phyloP scores from a whole-genome alignment of 2,888 invertebrate species.

The Gnatocerus cornutus region DNA sequence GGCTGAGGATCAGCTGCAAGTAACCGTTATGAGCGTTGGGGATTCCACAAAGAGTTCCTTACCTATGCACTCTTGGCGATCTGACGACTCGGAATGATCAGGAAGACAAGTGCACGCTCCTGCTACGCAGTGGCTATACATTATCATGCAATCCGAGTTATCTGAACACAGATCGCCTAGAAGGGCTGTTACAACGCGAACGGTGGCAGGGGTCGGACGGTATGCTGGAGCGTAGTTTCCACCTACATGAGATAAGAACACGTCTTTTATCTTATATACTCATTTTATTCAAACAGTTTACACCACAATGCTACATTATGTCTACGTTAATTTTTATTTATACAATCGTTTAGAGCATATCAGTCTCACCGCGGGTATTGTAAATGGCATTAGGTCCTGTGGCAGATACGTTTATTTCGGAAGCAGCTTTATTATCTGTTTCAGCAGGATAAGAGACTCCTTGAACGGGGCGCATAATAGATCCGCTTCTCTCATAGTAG shows the following conservation, averaged over 20 bases:
- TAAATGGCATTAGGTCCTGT: conserved; percentile 64
- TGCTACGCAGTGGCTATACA: conserved; percentile 82
- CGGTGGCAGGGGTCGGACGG: conserved; percentile 78
- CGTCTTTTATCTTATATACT: conserved; percentile 40
- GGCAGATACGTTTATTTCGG: conserved; percentile 63
- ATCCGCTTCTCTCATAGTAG: conserved; percentile 75
- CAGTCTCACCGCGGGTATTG: conserved; percentile 68
- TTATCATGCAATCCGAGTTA: conserved; percentile 79
- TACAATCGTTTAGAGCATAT: conserved; percentile 43
- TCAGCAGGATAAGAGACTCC: conserved; percentile 64
- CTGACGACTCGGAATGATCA: conserved; percentile 78
- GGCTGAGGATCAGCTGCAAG: conserved; percentile 61
- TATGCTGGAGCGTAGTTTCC: conserved; percentile 72
- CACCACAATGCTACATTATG: conserved; percentile 46
- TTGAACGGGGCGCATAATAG: conserved; percentile 63
- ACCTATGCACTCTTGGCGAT: conserved; percentile 79
- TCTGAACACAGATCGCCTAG: conserved; percentile 86
- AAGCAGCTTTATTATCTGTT: conserved; percentile 62
- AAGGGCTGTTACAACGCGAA: conserved; percentile 78
- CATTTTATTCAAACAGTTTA: conserved; percentile 52
- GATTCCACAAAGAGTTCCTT: conserved; percentile 51
- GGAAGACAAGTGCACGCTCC: conserved; percentile 85
- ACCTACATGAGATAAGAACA: conserved; percentile 57
- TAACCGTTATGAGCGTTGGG: conserved; percentile 61
- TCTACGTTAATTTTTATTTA: conserved; percentile 43